Evolutionary conservation across 2,888 invertebrate genomes (phyloP).

Genomic region (Ernsta delagoae): DNA sequence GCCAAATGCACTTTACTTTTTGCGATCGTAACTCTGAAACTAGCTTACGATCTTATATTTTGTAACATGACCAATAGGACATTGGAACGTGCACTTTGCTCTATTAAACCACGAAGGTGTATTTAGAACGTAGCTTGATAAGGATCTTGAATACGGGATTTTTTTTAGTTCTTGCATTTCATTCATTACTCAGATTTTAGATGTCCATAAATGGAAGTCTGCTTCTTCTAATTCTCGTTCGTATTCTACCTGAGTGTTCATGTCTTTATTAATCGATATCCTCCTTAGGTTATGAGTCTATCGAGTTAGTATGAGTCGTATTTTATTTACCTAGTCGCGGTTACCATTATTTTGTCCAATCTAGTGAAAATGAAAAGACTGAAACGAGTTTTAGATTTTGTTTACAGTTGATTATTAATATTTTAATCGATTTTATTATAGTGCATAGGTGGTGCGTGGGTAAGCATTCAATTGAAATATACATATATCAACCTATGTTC

Average conservation of each 20-base stretch:
- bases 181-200: background rate
- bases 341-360: too few relatives aligned
- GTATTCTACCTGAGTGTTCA: background rate
- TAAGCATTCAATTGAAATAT: too few relatives aligned
- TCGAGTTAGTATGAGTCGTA: background rate
- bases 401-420: background rate
- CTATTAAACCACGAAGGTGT: background rate
- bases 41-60: slow-evolving; percentile 17
- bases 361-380: too few relatives aligned
- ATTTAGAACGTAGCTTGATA: background rate
- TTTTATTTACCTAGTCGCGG: background rate
- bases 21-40: slow-evolving; percentile 13
- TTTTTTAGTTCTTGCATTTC: background rate
- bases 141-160: background rate
- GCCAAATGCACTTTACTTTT: slow-evolving; percentile 25
- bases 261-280: too few relatives aligned
- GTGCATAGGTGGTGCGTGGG: too few relatives aligned
- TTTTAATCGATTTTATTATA: background rate
- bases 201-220: background rate
- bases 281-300: background rate
- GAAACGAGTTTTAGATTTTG: background rate
- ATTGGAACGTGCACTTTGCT: background rate
- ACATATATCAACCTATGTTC: too few relatives aligned
- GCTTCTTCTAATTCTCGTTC: background rate
- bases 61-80: background rate